Percentiles rank a stretch among this genome's conserved stretches.
Evolutionary conservation across 1,140 invertebrate genomes (phyloP).

Genomic region (Elysia chlorotica): DNA sequence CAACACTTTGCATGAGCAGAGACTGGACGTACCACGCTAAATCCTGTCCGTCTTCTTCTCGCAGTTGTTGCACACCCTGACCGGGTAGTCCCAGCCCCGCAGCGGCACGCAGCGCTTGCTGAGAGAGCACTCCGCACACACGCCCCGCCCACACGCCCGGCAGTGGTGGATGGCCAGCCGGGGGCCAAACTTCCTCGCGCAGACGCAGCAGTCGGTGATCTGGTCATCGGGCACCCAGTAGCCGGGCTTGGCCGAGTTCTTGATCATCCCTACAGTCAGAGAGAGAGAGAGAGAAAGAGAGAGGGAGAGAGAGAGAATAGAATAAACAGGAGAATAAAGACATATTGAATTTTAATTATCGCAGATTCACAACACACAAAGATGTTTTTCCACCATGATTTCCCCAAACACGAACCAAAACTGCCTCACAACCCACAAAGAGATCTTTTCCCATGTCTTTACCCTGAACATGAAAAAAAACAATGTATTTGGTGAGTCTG

Average conservation of each 20-base stretch:
- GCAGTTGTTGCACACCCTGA: slow-evolving; percentile 64
- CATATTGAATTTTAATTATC: too few species aligned
- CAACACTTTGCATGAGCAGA: too few species aligned
- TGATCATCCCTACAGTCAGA: slow-evolving; percentile 79
- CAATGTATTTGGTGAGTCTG: too few species aligned
- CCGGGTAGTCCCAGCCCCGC: slow-evolving; percentile 64
- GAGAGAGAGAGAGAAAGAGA: too few species aligned
- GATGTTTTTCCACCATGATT: too few species aligned
- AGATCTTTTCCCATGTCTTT: too few species aligned
- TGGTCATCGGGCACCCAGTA: slow-evolving; percentile 83
- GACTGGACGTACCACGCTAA: not conserved
- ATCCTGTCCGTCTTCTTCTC: slow-evolving; percentile 46
- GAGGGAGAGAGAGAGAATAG: too few species aligned
- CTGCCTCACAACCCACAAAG: too few species aligned
- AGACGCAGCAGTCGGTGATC: slow-evolving; percentile 72
- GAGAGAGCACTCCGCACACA: slow-evolving; percentile 63
- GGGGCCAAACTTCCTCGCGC: slow-evolving; percentile 67
- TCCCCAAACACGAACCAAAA: too few species aligned
- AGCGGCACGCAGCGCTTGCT: slow-evolving; percentile 57
- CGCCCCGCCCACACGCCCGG: slow-evolving; percentile 66
- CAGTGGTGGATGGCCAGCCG: slow-evolving; percentile 76
- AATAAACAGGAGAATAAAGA: too few species aligned
- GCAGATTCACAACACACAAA: too few species aligned
- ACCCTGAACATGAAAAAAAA: too few species aligned
- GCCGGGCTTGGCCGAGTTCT: slow-evolving; percentile 76